Base-by-base conservation (phyloP, 2,113 vertebrate genomes). In the Pandion haliaetus region DNA sequence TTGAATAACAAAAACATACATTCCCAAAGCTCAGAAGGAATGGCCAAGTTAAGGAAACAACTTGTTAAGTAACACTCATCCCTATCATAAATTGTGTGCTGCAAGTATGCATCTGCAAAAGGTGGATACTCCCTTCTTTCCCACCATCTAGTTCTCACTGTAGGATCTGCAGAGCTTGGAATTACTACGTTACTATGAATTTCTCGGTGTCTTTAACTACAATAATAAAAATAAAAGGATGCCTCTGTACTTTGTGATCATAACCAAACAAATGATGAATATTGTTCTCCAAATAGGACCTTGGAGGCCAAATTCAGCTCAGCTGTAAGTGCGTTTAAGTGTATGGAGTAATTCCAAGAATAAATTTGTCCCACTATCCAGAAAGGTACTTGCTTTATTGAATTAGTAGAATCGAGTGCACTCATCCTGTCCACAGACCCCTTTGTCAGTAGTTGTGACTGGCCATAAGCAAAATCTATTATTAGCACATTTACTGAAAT, bases 381-480 rank as follows among this genome's bases (percentile, higher is more conserved):
- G 57, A 92, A 93, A 82, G 61, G 80, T 74, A 91, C 52, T 90
- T 90, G 29, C 59, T 88, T 95, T 93, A 93, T 91, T 94, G 78
- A 82, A 91, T 95, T 90, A 96, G 61, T 42, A 71, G 67, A 83
- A 92, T n/a, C 1, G 8, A 90, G 40, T 71, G 55, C 76, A 70
- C 69, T 88, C 90, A 88, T 90, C 79, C 59, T 70, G 50, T 59
- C 67, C 72, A 81, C 42, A 67, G 58, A 88, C 57, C 82, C 69
- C 86, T 96, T 90, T 94, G 38, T 92, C 93, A 94, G 88, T 82
- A 93, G 77, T 79, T 88, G 93, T 74, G 76, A 71, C 28, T 91
- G 54, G 57, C 73, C 62, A 86, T 84, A 86, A 92, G 88, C 57
- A 96, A 93, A 95, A 78, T 28, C 76, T 86, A 65, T 94, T 93